These are phyloP conservation scores for Sebastes hubbsi DNA, from an alignment of 2,797 vertebrate genomes.

Conservation along the genomic window DNA sequence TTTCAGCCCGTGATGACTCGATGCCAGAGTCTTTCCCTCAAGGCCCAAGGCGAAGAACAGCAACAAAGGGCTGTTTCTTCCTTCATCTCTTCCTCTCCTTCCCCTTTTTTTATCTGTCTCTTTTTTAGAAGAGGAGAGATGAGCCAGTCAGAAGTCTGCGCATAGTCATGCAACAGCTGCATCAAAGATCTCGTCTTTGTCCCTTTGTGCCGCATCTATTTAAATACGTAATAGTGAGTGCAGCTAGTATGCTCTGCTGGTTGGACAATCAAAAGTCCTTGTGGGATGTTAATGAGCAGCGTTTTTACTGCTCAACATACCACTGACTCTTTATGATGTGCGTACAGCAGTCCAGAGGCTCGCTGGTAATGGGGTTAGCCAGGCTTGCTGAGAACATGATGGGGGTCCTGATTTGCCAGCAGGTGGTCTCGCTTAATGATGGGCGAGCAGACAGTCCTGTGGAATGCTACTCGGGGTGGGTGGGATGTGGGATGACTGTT, in stretches of 20 bases:
- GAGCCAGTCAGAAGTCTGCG: slow-evolving; percentile 41
- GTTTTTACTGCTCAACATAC: slow-evolving; percentile 45
- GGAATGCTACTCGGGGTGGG: slow-evolving; percentile 70
- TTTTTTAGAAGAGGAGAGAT: slow-evolving; percentile 30
- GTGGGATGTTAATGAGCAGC: slow-evolving; percentile 52
- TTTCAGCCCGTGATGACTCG: slow-evolving; percentile 68
- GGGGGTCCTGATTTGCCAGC: slow-evolving; percentile 74
- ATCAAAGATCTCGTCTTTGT: slow-evolving; percentile 43
- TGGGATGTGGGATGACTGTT: slow-evolving; percentile 71
- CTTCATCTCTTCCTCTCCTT: slow-evolving; percentile 39
- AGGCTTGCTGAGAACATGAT: slow-evolving; percentile 66
- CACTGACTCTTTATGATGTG: slow-evolving; percentile 52
- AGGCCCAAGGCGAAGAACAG: slow-evolving; percentile 42
- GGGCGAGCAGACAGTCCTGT: slow-evolving; percentile 65
- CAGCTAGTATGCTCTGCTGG: slow-evolving; percentile 25
- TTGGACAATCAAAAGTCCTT: slow-evolving; percentile 41
- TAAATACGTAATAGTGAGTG: slow-evolving; percentile 22
- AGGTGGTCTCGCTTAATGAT: slow-evolving; percentile 80
- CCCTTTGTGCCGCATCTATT: slow-evolving; percentile 49
- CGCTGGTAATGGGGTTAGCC: slow-evolving; percentile 62
- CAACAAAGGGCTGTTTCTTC: slow-evolving; percentile 71
- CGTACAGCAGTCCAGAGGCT: slow-evolving; percentile 54
- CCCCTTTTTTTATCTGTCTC: background rate
- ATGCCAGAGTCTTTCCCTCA: slow-evolving; percentile 62
- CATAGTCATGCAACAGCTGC: slow-evolving; percentile 62